Evolutionary conservation across 2,888 invertebrate species (phyloP).

Genomic region (Drosophila falleni): DNA sequence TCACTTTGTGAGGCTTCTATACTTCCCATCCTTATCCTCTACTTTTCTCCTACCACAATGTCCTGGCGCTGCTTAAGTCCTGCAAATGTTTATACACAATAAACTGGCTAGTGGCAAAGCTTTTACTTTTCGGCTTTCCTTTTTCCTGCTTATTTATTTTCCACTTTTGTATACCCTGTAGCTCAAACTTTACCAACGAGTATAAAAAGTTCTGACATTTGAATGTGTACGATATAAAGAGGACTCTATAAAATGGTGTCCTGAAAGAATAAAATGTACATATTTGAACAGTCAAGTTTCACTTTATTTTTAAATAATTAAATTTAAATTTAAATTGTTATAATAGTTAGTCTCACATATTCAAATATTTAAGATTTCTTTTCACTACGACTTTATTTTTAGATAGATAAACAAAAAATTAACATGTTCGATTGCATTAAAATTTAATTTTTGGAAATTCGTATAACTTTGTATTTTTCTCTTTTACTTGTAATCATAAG

Average conservation of each 20-base stretch:
- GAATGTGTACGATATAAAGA: slow-evolving; percentile 3
- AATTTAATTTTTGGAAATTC: too few relatives aligned
- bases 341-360: too few relatives aligned
- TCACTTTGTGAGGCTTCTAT: slow-evolving; percentile 50
- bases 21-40: neutral
- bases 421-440: too few relatives aligned
- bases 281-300: neutral
- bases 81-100: slow-evolving; percentile 76
- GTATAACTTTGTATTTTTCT: neutral
- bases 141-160: slow-evolving; percentile 67
- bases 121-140: slow-evolving; percentile 78
- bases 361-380: too few relatives aligned
- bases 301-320: neutral
- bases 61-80: slow-evolving; percentile 32
- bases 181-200: slow-evolving; percentile 9
- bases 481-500: neutral
- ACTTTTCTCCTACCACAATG: neutral
- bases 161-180: slow-evolving; percentile 46
- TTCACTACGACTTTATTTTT: too few relatives aligned
- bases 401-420: too few relatives aligned
- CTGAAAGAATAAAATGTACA: neutral
- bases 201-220: slow-evolving; percentile 3
- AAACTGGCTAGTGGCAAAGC: slow-evolving; percentile 67
- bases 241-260: neutral
- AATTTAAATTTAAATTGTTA: neutral